phyloP scores from a whole-genome alignment of 2,797 vertebrate species.

The Distichodus sexfasciatus region DNA sequence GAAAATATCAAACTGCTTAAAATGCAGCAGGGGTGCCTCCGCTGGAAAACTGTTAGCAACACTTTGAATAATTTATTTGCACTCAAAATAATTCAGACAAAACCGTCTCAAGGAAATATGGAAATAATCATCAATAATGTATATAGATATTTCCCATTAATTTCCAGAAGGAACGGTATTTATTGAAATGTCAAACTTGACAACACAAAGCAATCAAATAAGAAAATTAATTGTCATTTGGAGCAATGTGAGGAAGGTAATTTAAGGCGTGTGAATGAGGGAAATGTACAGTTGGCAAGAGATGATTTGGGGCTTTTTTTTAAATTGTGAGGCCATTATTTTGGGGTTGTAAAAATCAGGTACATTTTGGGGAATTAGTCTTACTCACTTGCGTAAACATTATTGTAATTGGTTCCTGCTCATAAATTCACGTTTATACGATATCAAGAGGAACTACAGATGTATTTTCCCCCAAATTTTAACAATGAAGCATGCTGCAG shows the following conservation, averaged over 20 bases:
- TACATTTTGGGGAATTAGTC: slow-evolving; percentile 24
- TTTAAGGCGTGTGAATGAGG: slow-evolving; percentile 46
- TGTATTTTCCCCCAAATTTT: not conserved
- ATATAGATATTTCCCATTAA: slow-evolving; percentile 65
- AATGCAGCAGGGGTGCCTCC: slow-evolving; percentile 57
- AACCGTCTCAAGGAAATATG: slow-evolving; percentile 64
- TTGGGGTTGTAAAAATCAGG: slow-evolving; percentile 36
- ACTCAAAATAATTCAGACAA: slow-evolving; percentile 66
- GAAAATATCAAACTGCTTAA: slow-evolving; percentile 60
- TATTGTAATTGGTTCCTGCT: slow-evolving; percentile 1
- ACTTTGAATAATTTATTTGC: slow-evolving; percentile 71
- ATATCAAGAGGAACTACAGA: slow-evolving; percentile 2
- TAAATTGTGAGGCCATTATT: slow-evolving; percentile 40
- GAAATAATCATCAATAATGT: slow-evolving; percentile 73
- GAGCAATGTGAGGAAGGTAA: slow-evolving; percentile 58
- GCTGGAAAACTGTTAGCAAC: slow-evolving; percentile 56
- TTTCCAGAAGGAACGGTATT: slow-evolving; percentile 63
- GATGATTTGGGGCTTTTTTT: slow-evolving; percentile 19
- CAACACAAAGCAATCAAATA: slow-evolving; percentile 70
- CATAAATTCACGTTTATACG: not conserved
- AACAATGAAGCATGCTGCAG: not conserved
- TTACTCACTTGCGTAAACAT: slow-evolving; percentile 6
- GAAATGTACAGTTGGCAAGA: slow-evolving; percentile 53
- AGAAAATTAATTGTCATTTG: slow-evolving; percentile 62
- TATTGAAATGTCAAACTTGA: slow-evolving; percentile 68